Base-by-base conservation (phyloP, 1,140 invertebrate genomes). In the Zaprionus ornatus region DNA sequence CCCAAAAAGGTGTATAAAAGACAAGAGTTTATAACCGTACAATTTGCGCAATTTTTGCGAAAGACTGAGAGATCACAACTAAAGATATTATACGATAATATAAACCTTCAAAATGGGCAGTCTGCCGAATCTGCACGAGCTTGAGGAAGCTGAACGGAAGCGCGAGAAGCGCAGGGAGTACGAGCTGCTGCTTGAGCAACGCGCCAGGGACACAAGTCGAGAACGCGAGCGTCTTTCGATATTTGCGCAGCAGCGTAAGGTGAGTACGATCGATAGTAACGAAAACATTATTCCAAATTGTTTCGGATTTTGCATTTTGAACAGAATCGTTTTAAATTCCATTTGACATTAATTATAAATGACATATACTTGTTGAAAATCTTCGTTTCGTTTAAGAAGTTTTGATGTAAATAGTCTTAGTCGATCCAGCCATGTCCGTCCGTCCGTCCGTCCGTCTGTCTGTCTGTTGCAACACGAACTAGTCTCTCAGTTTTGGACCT, bases 41-140 rank as follows among this genome's bases (percentile, higher is more conserved):
- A 66, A 56, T 17, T 45, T 57, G 37, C 48, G 55, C 15, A 60
- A 61, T 40, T 56, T 56, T 45, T 19, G n/a, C 23, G 42, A 45
- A 61, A 63, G 52, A 15, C 40, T 25, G 40, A 42, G 40, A 35
- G 19, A 35, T 40, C 52, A 52, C 23, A 25, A 67, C 17, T 3
- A 32, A 32, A 42, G 27, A 40, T 40, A 27, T 19, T 52, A 50
- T 3, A 19, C 6, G 15, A 45, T 19, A 54, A 9, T 23, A 25
- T 0, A 1, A 42, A 23, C 27, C 40, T 17, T 29, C 17, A 93
- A 27, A 35, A 95, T 95, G 95, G 95, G 95, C 25, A 95, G 95
- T 70, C 72, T 95, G 70, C 95, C 95, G 42, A 95, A 95, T 93
- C 84, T 95, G 17, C 94, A 95, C 75, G 94, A 95, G 77, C 91